A percentile compares a stretch with the other conserved stretches of the same genome.
phyloP scores from a whole-genome alignment of 2,113 vertebrate species.

The Dinomys branickii region DNA sequence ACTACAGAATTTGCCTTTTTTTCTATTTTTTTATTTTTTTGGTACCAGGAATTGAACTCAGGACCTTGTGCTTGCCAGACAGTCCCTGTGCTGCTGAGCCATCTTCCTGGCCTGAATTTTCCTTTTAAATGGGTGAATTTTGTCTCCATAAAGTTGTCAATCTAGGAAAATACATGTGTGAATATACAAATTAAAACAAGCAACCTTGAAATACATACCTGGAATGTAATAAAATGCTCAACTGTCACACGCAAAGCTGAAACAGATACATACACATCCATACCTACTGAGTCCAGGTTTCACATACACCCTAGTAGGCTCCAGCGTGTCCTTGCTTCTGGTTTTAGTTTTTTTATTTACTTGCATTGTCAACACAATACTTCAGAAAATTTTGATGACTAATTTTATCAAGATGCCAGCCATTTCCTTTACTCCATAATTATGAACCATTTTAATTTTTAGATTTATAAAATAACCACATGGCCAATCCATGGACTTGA shows the following conservation, averaged over 20 bases:
- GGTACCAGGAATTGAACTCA: too few relatives aligned
- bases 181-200: neutral
- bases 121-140: neutral
- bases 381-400: neutral
- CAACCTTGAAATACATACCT: neutral
- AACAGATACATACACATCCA: neutral
- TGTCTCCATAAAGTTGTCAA: neutral
- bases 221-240: neutral
- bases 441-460: constrained; percentile 33
- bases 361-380: neutral
- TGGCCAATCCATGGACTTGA: neutral
- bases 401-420: neutral
- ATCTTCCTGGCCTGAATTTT: neutral
- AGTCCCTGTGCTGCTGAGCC: too few relatives aligned
- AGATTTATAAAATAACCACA: neutral
- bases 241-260: neutral
- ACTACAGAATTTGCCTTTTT: neutral
- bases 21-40: too few relatives aligned
- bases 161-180: neutral
- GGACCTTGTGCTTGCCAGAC: too few relatives aligned
- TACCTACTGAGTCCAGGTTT: neutral
- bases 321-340: neutral
- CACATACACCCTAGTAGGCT: neutral
- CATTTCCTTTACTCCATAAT: neutral
- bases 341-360: neutral